phyloP scores from a whole-genome alignment of 2,888 invertebrate genomes.

The Lymantria monacha region DNA sequence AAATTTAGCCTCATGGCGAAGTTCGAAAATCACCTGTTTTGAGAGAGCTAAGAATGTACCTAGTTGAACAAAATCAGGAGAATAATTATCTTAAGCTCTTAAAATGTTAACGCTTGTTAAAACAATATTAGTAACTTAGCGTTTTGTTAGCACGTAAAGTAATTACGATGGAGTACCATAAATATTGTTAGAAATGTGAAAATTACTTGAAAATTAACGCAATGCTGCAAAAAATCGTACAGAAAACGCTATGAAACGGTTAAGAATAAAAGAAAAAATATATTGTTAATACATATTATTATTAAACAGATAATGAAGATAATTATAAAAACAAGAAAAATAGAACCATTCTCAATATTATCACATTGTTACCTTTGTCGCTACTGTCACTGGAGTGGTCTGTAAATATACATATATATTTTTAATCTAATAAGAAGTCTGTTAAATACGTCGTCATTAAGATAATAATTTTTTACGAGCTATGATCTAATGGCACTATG shows the following conservation, averaged over 20 bases:
- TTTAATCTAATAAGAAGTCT: conserved; percentile 3
- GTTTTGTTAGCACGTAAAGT: neutral
- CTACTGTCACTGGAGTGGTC: conserved; percentile 68
- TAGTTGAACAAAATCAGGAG: neutral
- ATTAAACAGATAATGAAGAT: conserved; percentile 18
- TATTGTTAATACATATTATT: conserved; percentile 14
- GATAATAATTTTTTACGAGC: too few relatives aligned
- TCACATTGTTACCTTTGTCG: conserved; percentile 64
- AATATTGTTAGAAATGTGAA: neutral
- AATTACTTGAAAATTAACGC: neutral
- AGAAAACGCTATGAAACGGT: neutral
- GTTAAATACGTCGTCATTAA: neutral
- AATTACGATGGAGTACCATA: neutral
- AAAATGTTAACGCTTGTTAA: neutral
- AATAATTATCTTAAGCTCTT: neutral
- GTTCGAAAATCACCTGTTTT: too few relatives aligned
- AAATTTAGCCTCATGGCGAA: too few relatives aligned
- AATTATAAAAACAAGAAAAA: conserved; percentile 23
- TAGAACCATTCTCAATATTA: conserved; percentile 35
- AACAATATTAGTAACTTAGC: conserved; percentile 8
- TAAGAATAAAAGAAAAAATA: neutral
- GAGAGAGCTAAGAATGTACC: too few relatives aligned
- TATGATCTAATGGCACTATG: too few relatives aligned
- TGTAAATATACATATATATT: conserved; percentile 48
- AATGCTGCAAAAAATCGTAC: neutral